Base-by-base conservation (phyloP, 1,140 invertebrate genomes). In the Calephelis virginiensis region DNA sequence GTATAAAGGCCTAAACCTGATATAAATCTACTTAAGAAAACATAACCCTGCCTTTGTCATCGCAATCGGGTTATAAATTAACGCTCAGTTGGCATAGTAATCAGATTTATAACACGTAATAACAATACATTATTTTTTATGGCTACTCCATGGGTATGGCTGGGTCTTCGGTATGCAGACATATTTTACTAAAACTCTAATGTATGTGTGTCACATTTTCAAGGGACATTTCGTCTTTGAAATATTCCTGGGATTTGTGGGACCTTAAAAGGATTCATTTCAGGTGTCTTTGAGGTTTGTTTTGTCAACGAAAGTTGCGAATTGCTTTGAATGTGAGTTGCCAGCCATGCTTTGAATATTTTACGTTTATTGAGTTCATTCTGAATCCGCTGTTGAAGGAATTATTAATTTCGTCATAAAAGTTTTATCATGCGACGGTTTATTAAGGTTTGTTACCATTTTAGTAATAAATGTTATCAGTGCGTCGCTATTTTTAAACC, bases 111-210 rank as follows among this genome's bases (percentile, higher is more conserved):
- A 43, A 47, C 47, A 60, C 43, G 66, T 61, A 67, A 67, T 67
- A 67, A 67, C 66, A 62, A 67, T 67, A 62, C 49, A 67, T 67
- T 67, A 67, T 43, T 67, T 63, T 63, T 63, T 68, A 68, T 68
- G 61, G 59, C 49, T 47, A 63, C 63, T 63, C 56, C 66, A 63
- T 67, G 48, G 66, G n/a, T 14, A 13, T 43, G 11, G n/a, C 49
- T 11, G 49, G 38, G 38, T 40, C 45, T 3, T 65, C 14, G 61
- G 43, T 11, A 62, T 14, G 13, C 13, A 40, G 3, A 47, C 43
- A 66, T 66, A 47, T 62, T 62, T 62, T 46, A 47, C 43, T 47
- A 47, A 47, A 62, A 12, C 43, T 47, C 4, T 62, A 46, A 62
- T 62, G 38, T 45, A 62, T 43, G 45, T 59, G 9, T 60, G 40